These are phyloP conservation scores for Lota lota DNA, from an alignment of 2,113 vertebrate species.

Conservation along the genomic window DNA sequence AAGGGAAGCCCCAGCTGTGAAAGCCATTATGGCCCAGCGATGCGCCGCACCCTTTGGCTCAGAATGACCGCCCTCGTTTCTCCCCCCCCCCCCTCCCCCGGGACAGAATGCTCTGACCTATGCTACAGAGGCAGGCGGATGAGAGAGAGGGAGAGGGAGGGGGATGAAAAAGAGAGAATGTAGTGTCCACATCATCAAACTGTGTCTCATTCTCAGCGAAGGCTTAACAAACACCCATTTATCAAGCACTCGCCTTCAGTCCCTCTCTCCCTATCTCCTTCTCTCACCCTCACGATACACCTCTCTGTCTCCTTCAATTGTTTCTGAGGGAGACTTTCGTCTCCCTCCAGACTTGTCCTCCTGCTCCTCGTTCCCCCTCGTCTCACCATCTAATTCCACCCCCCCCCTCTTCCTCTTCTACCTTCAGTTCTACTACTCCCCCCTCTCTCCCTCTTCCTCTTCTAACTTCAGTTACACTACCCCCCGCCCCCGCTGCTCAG, in stretches of 20 bases:
- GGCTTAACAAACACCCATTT: slow-evolving; percentile 54
- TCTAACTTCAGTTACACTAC: slow-evolving; percentile 16
- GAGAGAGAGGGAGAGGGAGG: slow-evolving; percentile 2
- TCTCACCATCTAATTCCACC: slow-evolving; percentile 20
- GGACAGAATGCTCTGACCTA: slow-evolving; percentile 33
- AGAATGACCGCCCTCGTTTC: slow-evolving; percentile 23
- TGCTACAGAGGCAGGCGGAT: slow-evolving; percentile 6
- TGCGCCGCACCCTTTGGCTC: slow-evolving; percentile 57
- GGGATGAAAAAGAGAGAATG: neutral
- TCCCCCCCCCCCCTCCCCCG: slow-evolving; percentile 2
- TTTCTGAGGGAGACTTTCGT: slow-evolving; percentile 44
- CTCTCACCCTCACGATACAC: neutral
- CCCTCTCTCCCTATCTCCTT: neutral
- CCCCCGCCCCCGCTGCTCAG: slow-evolving; percentile 27
- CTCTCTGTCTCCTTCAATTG: slow-evolving; percentile 51
- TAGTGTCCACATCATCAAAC: slow-evolving; percentile 35
- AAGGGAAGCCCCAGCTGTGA: slow-evolving; percentile 55
- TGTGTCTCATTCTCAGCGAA: slow-evolving; percentile 42
- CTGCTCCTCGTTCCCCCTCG: neutral
- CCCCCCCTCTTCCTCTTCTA: slow-evolving; percentile 11
- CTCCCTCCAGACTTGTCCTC: slow-evolving; percentile 6
- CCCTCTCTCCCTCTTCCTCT: neutral
- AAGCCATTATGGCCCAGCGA: slow-evolving; percentile 56
- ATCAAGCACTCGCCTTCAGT: slow-evolving; percentile 32
- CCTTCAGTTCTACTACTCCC: neutral